Base-by-base conservation (phyloP, 2,888 invertebrate species). In the Calliopum simillimum region DNA sequence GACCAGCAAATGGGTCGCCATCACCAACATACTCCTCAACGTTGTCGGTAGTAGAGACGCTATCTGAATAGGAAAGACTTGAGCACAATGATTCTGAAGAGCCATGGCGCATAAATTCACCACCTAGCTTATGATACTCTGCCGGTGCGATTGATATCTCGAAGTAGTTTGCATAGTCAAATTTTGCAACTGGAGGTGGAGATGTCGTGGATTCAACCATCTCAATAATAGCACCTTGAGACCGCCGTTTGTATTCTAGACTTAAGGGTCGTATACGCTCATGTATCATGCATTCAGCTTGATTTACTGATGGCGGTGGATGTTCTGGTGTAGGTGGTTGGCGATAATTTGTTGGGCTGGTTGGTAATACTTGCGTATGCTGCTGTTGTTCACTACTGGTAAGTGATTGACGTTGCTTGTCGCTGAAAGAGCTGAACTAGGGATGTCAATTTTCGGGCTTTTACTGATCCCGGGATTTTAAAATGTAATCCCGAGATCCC, bases 281-380 rank as follows among this genome's bases (percentile, higher is more conserved):
- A 82, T 95, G 94, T 79, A 97, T 97, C 80, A 93, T 92, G 85
- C 91, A 91, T 86, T 95, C 94, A 0, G 97, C 97, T 78, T 96
- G 95, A 79, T 91, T 89, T 4, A 97, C 95, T 12, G 95, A 93
- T 0, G 97, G 97, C 2, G 97, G 97, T 4, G 97, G 96, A 87
- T 96, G 96, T 78, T 97, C 96, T 0, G 97, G 97, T 13, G 97
- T 97, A 12, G 97, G 95, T 13, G 97, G 96, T 86, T 97, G 96
- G 66, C 91, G 90, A 80, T 96, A 96, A 83, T 95, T 94, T 61
- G 95, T 94, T 21, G 97, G 97, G 77, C 95, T 96, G 78, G 94
- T 87, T 0, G 97, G 97, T 78, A 77, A 33, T 33, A 33, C 80
- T 71, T 82, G 79, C 41, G 79, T 21, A 33, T 14, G 89, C 84